Evolutionary conservation across 2,797 vertebrate genomes (phyloP).

Genomic region (Tamandua tetradactyla): DNA sequence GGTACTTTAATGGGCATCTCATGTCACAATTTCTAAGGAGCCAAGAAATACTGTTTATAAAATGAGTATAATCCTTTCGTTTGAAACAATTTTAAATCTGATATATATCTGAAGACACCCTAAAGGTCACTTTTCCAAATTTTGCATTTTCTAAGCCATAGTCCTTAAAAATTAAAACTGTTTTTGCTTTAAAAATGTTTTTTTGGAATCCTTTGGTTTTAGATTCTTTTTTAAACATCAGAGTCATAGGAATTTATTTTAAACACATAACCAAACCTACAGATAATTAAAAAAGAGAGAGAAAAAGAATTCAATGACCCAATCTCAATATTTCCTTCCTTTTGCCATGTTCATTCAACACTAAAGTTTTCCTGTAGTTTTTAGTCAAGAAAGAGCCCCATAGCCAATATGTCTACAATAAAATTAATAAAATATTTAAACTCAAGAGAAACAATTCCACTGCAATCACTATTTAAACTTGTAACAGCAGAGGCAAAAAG

Average conservation of each 20-base stretch:
- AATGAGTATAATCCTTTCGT: slow-evolving; percentile 6
- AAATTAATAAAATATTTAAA: slow-evolving; percentile 35
- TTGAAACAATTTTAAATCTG: slow-evolving; percentile 41
- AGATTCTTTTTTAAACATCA: not conserved
- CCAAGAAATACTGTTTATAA: not conserved
- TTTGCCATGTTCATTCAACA: not conserved
- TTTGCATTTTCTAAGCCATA: slow-evolving; percentile 28
- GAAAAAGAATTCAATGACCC: not conserved
- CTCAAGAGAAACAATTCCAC: not conserved
- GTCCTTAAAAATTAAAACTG: slow-evolving; percentile 23
- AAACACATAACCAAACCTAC: not conserved
- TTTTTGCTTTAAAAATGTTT: slow-evolving; percentile 31
- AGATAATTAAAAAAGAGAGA: not conserved
- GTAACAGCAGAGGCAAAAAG: not conserved
- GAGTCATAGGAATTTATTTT: not conserved
- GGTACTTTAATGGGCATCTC: not conserved
- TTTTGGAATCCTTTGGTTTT: not conserved
- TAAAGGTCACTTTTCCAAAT: not conserved
- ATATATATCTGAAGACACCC: not conserved
- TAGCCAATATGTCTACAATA: not conserved
- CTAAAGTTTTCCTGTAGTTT: not conserved
- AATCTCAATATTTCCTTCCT: not conserved
- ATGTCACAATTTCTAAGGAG: not conserved
- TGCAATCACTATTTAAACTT: not conserved
- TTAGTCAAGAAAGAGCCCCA: not conserved